Percentiles rank a stretch among this genome's conserved stretches.
Conservation (phyloP, 2,113 vertebrate genomes). For the Pollimyrus isidori region DNA sequence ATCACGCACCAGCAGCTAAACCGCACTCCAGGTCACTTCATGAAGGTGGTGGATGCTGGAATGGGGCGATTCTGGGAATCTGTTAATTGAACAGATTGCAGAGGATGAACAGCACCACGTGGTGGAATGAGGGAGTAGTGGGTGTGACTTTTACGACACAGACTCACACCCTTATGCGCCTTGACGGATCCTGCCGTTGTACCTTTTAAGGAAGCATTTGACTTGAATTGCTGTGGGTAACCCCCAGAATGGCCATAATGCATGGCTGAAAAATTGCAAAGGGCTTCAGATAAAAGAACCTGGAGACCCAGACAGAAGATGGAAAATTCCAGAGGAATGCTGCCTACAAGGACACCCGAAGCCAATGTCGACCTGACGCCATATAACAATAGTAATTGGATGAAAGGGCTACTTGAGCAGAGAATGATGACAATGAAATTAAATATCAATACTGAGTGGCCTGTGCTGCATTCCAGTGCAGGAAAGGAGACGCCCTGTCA, state of each 20-base stretch:
- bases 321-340: background rate
- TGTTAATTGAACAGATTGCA: background rate
- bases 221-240: background rate
- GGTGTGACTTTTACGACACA: background rate
- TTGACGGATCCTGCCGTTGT: background rate
- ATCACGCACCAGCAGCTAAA: background rate
- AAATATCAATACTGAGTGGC: background rate
- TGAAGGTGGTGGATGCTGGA: background rate
- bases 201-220: background rate
- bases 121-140: background rate
- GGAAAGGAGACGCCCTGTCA: background rate
- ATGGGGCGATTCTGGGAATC: background rate
- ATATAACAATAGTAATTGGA: background rate
- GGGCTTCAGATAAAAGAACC: background rate
- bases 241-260: background rate
- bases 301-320: background rate
- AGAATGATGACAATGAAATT: background rate
- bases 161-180: background rate
- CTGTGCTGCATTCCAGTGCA: background rate
- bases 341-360: background rate
- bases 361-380: background rate
- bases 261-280: background rate
- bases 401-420: background rate
- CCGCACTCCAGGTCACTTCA: background rate
- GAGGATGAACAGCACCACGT: too few relatives aligned